Percentiles rank a stretch among this genome's conserved stretches.
Conservation (phyloP, 1,140 invertebrate species). For the Panulirus ornatus region DNA sequence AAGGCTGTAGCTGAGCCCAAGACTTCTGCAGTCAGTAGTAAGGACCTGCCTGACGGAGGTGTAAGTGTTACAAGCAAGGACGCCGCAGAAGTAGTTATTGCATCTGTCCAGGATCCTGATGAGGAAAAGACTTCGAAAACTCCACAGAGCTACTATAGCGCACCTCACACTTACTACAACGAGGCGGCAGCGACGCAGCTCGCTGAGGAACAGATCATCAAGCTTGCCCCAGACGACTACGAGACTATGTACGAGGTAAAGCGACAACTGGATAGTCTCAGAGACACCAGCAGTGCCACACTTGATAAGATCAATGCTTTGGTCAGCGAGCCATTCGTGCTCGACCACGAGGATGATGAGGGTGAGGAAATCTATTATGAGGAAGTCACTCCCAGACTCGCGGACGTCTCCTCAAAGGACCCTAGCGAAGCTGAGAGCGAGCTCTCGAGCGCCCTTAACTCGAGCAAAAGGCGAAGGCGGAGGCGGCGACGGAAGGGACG, state of each 20-base stretch:
- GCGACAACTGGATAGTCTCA: slow-evolving; percentile 51
- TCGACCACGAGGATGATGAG: background rate
- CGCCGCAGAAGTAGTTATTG: background rate
- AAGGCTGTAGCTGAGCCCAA: background rate
- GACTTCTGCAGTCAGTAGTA: background rate
- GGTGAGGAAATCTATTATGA: slow-evolving; percentile 42
- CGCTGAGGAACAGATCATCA: slow-evolving; percentile 2
- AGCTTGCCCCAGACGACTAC: slow-evolving; percentile 52
- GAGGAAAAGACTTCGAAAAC: background rate
- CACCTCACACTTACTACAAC: slow-evolving; percentile 62
- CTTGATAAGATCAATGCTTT: slow-evolving; percentile 48
- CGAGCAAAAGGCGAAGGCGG: slow-evolving; percentile 9
- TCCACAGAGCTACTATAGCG: background rate
- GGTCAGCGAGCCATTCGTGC: background rate
- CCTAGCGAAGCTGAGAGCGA: slow-evolving; percentile 7
- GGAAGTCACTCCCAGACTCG: slow-evolving; percentile 8
- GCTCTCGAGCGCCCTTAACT: background rate
- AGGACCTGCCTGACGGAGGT: background rate
- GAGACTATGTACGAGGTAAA: slow-evolving; percentile 66
- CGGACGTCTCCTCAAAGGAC: background rate
- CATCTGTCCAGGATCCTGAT: background rate
- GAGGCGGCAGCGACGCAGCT: background rate
- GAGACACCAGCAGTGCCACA: slow-evolving; percentile 26
- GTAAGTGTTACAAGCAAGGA: background rate
- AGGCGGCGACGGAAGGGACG: background rate